These are phyloP conservation scores for Dendrocopos noguchii DNA, from an alignment of 2,113 vertebrate species.

Conservation along the genomic window DNA sequence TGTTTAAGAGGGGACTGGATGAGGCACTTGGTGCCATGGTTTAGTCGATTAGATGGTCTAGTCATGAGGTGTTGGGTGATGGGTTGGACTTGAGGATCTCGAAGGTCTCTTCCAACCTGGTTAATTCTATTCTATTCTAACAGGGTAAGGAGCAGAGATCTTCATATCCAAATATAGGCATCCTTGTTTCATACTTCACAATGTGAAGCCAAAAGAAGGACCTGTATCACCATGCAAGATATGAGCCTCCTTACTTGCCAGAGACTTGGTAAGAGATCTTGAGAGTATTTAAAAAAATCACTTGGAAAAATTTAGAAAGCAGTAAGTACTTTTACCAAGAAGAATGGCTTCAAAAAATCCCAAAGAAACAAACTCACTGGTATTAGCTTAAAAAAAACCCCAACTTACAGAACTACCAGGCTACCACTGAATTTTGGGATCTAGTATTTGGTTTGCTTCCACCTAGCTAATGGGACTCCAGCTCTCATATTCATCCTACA, in stretches of 20 bases:
- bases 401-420: background rate
- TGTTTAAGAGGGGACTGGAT: no score
- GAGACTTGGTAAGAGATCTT: background rate
- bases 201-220: background rate
- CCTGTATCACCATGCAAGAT: background rate
- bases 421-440: background rate
- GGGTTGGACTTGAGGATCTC: no score
- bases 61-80: no score
- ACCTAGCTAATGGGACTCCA: background rate
- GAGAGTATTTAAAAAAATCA: background rate
- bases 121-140: no score
- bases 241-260: background rate
- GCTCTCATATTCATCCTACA: background rate
- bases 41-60: no score
- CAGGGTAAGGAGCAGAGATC: background rate
- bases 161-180: background rate
- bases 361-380: background rate
- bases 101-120: no score
- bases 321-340: background rate
- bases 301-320: background rate
- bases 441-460: background rate
- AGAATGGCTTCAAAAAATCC: background rate
- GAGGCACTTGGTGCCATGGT: no score
- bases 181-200: background rate
- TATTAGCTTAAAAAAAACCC: background rate